Conservation (phyloP, 2,113 vertebrate genomes). For the Mormoops blainvillei region DNA sequence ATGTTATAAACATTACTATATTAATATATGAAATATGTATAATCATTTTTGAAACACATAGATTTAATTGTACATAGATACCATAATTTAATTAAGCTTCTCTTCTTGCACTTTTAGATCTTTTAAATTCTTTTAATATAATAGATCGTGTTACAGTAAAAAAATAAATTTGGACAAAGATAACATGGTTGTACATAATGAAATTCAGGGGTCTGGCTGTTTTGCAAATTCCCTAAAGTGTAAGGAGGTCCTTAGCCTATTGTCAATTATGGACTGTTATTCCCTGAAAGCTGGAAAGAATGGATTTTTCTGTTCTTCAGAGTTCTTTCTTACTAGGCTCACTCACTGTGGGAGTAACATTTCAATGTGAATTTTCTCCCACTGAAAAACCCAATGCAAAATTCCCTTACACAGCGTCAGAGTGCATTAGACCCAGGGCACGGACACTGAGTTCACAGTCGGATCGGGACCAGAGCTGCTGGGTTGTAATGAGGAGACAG, state of each 20-base stretch:
- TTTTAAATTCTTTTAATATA: constrained; percentile 11
- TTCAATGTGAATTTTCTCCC: constrained; percentile 30
- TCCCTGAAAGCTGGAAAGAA: not conserved
- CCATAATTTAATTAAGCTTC: not conserved
- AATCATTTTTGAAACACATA: not conserved
- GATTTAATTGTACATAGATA: not conserved
- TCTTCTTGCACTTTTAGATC: not conserved
- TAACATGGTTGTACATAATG: not conserved
- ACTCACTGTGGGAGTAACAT: constrained; percentile 18
- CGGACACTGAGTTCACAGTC: not conserved
- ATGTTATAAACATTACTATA: not conserved
- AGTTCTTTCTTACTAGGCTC: constrained; percentile 6
- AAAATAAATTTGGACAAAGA: not conserved
- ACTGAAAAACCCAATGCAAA: not conserved
- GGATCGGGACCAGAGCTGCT: rapidly evolving
- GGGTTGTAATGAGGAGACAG: constrained; percentile 19
- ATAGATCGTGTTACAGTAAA: not conserved
- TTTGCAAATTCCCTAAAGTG: not conserved
- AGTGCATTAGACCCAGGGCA: constrained; percentile 2
- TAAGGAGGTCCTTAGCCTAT: not conserved
- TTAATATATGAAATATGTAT: not conserved
- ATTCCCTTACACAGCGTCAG: constrained; percentile 28
- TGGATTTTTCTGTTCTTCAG: not conserved
- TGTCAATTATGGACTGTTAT: not conserved
- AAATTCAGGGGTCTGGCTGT: not conserved